phyloP scores from a whole-genome alignment of 2,888 invertebrate genomes.

The Pegoplata infirma region DNA sequence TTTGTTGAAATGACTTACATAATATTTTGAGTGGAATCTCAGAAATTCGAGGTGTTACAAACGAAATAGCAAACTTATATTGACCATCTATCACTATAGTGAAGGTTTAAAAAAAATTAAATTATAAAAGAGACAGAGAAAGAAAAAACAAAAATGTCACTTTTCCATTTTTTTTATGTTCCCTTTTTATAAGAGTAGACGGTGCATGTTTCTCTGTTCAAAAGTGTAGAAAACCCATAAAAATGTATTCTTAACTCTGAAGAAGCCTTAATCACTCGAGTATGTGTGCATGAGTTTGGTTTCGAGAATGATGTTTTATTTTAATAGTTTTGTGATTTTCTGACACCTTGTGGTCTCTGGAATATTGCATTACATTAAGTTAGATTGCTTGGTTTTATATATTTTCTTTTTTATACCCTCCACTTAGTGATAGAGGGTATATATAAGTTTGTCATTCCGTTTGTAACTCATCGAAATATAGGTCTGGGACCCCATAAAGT shows the following conservation, averaged over 20 bases:
- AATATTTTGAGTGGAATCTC: no score
- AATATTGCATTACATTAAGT: not conserved
- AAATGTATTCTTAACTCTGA: slow-evolving; percentile 7
- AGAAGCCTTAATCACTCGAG: not conserved
- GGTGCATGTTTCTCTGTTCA: not conserved
- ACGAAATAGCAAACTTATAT: no score
- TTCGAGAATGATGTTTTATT: slow-evolving; percentile 22
- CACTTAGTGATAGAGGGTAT: no score
- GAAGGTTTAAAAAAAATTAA: slow-evolving; percentile 35
- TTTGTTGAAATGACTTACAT: no score
- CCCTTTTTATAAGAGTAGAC: no score
- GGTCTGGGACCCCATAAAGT: no score
- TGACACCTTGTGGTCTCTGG: slow-evolving; percentile 59
- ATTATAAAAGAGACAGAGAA: not conserved
- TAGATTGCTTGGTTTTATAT: no score
- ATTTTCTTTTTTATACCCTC: no score
- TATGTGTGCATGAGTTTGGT: not conserved
- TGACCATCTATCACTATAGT: slow-evolving; percentile 21
- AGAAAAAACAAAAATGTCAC: slow-evolving; percentile 4
- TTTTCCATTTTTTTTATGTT: not conserved
- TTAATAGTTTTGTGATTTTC: slow-evolving; percentile 64
- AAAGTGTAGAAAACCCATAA: slow-evolving; percentile 31
- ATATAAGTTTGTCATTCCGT: not conserved
- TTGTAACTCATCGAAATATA: no score
- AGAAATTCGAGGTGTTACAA: no score